These are phyloP conservation scores for Malurus leucopterus DNA, from an alignment of 2,797 vertebrate species.

Conservation along the genomic window DNA sequence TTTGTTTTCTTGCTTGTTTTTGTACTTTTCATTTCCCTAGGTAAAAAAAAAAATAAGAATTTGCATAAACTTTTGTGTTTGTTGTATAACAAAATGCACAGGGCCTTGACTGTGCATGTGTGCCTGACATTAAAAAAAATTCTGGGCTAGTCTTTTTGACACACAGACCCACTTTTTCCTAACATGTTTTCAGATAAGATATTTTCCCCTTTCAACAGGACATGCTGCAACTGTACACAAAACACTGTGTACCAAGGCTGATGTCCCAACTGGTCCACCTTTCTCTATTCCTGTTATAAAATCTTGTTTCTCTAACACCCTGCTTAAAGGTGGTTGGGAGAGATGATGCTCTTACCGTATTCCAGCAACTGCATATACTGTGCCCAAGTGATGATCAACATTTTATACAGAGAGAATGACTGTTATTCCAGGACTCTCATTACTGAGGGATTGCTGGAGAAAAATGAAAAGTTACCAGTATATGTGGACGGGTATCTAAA, in stretches of 20 bases:
- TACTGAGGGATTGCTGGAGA: background rate
- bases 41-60: background rate
- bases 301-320: background rate
- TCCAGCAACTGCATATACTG: background rate
- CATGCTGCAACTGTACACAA: background rate
- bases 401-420: background rate
- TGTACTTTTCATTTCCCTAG: background rate
- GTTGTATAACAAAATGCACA: background rate
- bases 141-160: background rate
- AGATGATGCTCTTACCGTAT: accelerated
- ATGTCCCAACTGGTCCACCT: background rate
- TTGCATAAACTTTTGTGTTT: background rate
- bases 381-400: background rate
- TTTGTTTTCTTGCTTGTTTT: background rate
- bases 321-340: accelerated
- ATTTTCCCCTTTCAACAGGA: background rate
- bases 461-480: background rate
- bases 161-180: background rate
- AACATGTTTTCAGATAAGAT: background rate
- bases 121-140: background rate
- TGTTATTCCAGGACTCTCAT: background rate
- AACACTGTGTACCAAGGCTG: background rate
- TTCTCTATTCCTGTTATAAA: background rate
- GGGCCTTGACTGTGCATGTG: background rate
- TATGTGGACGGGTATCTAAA: background rate